Conservation (phyloP, 2,797 vertebrate genomes). For the Tangara arthus region DNA sequence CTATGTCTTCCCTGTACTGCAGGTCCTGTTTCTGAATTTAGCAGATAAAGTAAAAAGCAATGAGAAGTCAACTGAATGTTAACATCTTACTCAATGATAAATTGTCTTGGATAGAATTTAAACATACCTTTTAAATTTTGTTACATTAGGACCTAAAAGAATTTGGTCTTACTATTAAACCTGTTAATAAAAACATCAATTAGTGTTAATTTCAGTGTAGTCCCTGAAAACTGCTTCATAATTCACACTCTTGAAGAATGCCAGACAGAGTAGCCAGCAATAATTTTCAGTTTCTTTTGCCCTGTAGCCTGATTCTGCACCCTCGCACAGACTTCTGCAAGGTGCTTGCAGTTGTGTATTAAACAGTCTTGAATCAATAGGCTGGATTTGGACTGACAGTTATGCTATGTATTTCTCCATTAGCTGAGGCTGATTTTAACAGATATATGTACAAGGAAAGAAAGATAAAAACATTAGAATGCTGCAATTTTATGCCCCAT, state of each 20-base stretch:
- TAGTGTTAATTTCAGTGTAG: background rate
- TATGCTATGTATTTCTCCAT: background rate
- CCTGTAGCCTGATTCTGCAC: background rate
- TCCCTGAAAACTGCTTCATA: background rate
- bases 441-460: background rate
- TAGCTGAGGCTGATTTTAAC: background rate
- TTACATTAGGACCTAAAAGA: background rate
- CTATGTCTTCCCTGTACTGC: background rate
- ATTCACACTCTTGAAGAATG: background rate
- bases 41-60: background rate
- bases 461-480: background rate
- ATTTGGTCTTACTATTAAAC: background rate
- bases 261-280: background rate
- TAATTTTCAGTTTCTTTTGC: background rate
- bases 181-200: background rate
- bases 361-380: background rate
- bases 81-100: background rate
- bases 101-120: background rate
- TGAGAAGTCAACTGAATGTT: background rate
- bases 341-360: background rate
- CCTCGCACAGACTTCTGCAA: background rate
- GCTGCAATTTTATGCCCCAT: background rate
- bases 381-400: background rate
- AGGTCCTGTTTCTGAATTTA: background rate
- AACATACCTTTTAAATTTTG: background rate